Conservation (phyloP, 2,888 invertebrate genomes). For the Girardia tigrina region DNA sequence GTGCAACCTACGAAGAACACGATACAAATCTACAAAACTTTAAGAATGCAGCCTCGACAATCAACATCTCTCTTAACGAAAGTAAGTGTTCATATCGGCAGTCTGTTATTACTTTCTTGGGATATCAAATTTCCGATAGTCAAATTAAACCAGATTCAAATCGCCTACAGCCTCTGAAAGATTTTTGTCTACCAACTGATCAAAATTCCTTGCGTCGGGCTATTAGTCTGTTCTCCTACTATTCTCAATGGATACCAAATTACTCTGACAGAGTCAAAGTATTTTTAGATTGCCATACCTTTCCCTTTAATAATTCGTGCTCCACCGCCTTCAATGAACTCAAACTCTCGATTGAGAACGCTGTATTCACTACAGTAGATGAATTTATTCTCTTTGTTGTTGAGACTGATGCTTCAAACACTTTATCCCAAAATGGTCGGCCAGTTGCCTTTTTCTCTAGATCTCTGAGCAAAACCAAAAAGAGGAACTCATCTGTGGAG, state of each 20-base stretch:
- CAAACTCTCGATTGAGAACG: no score
- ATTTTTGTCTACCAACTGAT: background rate
- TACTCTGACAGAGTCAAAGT: no score
- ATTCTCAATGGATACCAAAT: slow-evolving; percentile 31
- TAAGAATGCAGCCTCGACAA: background rate
- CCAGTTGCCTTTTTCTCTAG: no score
- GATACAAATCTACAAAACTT: slow-evolving; percentile 17
- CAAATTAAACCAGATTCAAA: slow-evolving; percentile 17
- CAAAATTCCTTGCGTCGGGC: slow-evolving; percentile 1
- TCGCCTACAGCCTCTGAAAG: background rate
- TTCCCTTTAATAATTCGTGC: no score
- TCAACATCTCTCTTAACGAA: slow-evolving; percentile 25
- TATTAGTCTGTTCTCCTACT: background rate
- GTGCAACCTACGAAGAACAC: slow-evolving; percentile 13
- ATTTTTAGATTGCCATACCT: no score
- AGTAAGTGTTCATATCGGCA: background rate
- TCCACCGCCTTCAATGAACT: no score
- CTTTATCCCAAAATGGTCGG: no score
- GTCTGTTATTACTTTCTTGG: background rate
- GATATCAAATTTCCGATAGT: slow-evolving; percentile 7
- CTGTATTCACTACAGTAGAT: no score
- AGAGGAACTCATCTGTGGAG: no score
- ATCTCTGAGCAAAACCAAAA: no score
- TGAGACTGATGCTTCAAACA: no score
- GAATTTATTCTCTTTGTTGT: no score